Base-by-base conservation (phyloP, 2,888 invertebrate genomes). In the Morpho achilles region DNA sequence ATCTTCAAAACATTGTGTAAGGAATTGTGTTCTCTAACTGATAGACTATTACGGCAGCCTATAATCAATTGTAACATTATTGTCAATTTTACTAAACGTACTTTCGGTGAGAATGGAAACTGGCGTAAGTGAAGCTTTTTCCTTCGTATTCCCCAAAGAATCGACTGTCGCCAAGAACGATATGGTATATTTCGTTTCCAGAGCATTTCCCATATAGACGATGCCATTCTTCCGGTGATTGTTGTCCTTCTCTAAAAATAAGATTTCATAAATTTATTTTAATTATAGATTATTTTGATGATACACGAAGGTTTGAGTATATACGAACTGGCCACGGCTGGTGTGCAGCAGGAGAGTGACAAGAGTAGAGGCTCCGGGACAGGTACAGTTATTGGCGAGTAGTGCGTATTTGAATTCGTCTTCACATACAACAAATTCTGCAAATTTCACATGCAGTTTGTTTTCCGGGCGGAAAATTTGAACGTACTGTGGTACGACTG, bases 91-190 rank as follows among this genome's bases (percentile, higher is more conserved):
- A 39, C 5, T 7, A 47, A 61, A 90, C 94, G 91, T 92, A 98
- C 96, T 98, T 98, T 89, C 99, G 94, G 87, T 99, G 99, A 56
- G 99, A 99, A 91, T 99, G 99, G 85, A 99, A 99, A 79, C 98
- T 98, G 67, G 99, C 99, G 82, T 98, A 99, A n/a, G 98, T 99
- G 88, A 99, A 99, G 85, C 98, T 98, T 88, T 99, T 99, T 56
- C 99, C 99, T 82, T 98, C 97, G 84, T 98, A 99, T 87, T 99
- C 99, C 39, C 98, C 98, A 79, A 99, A 99, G 91, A 99, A 99
- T 66, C 98, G 94, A 74, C 98, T 98, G 79, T 98, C 98, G 16
- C 96, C 96, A 59, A 99, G 93, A 61, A 96, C 94, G 69, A 99
- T 99, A 86, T 99, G 98, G 91, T 99, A 99, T 77, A 99, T 99